Evolutionary conservation across 2,797 vertebrate genomes (phyloP), one percentile per base, ranked within the genome.

Genomic region (Nothura maculosa): DNA sequence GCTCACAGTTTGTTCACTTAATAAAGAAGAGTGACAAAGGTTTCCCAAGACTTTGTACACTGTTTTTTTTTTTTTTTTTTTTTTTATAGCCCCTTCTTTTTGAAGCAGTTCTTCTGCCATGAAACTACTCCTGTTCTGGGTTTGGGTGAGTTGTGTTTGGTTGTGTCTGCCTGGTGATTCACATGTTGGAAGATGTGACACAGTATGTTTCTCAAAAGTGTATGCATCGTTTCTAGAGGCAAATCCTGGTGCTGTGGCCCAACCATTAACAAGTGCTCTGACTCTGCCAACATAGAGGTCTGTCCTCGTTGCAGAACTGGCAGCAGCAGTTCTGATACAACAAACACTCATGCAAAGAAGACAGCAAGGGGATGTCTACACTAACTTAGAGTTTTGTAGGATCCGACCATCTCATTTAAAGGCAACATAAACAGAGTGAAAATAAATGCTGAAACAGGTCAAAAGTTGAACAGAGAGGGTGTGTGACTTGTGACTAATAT

Each of bases 291-390:
- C 12, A 0, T 0, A 0, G 30, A 25, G 42, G 6, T 64, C 58
- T 89, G 58, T 40, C 54, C 28, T 66, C 25, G 1, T 25, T 42
- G 58, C 48, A 74, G 67, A 75, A 30, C 1, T 62, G 47, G 27
- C 45, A 73, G 68, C 28, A 20, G 55, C 68, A 40, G 12, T 47
- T 45, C 58, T 50, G 45, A 12, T 9, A 32, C 3, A 43, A 22
- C 20, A 47, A 16, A 55, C 0, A 13, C 34, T 68, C 27, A 0
- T 1, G 1, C n/a, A 6, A 32, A 45, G 57, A 64, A 69, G n/a
- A 38, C 3, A 42, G 19, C 3, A 5, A 10, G 47, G 58, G 15
- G n/a, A 14, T 61, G 32, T 54, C 32, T 64, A 43, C 4, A 0
- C 3, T 69, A 36, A 24, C 52, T 20, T 82, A 64, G 68, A 19